Percentiles rank a stretch among this genome's conserved stretches.
phyloP scores from a whole-genome alignment of 2,888 invertebrate species.

The Ectemnius lituratus region DNA sequence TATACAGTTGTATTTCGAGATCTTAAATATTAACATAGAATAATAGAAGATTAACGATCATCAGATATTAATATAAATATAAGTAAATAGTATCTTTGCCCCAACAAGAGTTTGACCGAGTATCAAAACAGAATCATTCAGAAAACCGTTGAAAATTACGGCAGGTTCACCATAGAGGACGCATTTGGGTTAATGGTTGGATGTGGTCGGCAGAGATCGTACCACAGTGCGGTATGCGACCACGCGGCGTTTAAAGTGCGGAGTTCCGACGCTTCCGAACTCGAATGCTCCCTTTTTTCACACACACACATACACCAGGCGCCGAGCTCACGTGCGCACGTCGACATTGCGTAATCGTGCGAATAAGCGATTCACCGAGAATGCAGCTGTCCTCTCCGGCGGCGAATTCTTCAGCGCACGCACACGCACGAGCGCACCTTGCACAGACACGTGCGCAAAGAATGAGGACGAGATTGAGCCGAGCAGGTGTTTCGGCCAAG shows the following conservation, averaged over 20 bases:
- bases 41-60: no score
- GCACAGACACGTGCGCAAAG: slow-evolving; percentile 4
- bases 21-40: no score
- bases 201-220: not conserved
- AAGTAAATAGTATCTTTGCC: no score
- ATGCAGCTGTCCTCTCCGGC: slow-evolving; percentile 43
- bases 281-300: not conserved
- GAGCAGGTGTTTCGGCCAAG: slow-evolving; percentile 40
- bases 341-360: slow-evolving; percentile 57
- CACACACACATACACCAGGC: not conserved
- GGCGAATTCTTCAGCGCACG: slow-evolving; percentile 18
- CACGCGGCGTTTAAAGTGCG: no score
- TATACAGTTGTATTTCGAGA: no score
- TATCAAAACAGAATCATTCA: no score
- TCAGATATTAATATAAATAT: no score
- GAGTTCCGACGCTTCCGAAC: not conserved
- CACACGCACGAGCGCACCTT: slow-evolving; percentile 24
- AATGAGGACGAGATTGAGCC: slow-evolving; percentile 20
- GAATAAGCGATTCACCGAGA: slow-evolving; percentile 54
- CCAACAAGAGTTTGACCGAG: no score
- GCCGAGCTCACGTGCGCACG: not conserved
- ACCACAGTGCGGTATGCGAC: no score
- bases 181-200: not conserved
- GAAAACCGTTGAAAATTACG: no score
- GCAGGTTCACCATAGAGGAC: no score